phyloP scores from a whole-genome alignment of 2,888 invertebrate genomes.

The Acronicta leporina region DNA sequence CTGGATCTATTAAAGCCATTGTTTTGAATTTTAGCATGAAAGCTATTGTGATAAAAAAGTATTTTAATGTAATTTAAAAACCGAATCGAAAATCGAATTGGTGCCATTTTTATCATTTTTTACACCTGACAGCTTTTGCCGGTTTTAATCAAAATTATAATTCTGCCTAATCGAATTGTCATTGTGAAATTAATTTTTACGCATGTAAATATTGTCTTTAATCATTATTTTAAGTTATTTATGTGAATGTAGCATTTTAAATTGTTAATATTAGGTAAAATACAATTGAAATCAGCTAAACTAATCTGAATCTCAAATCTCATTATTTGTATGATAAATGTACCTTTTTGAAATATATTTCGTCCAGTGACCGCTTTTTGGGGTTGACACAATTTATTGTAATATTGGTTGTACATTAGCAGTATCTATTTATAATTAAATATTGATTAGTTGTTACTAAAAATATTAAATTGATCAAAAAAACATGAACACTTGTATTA shows the following conservation, averaged over 20 bases:
- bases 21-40: slow-evolving; percentile 76
- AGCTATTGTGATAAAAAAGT: slow-evolving; percentile 83
- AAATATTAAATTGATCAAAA: slow-evolving; percentile 87
- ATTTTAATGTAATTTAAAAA: slow-evolving; percentile 79
- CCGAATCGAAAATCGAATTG: slow-evolving; percentile 67
- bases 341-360: slow-evolving; percentile 84
- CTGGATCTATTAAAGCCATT: slow-evolving; percentile 75
- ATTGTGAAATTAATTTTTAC: slow-evolving; percentile 72
- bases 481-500: slow-evolving; percentile 57
- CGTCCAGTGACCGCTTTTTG: slow-evolving; percentile 81
- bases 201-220: slow-evolving; percentile 83
- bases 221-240: slow-evolving; percentile 84
- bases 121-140: slow-evolving; percentile 75
- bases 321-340: slow-evolving; percentile 79
- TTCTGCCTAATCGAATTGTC: slow-evolving; percentile 67
- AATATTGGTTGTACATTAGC: slow-evolving; percentile 85
- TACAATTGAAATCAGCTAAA: slow-evolving; percentile 86
- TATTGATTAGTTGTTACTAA: slow-evolving; percentile 89
- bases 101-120: slow-evolving; percentile 78
- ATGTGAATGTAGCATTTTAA: slow-evolving; percentile 84
- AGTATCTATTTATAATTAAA: slow-evolving; percentile 87
- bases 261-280: slow-evolving; percentile 77
- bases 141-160: slow-evolving; percentile 66
- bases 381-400: slow-evolving; percentile 79
- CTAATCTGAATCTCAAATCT: slow-evolving; percentile 86